phyloP scores from a whole-genome alignment of 2,888 invertebrate species.

The Psococerastis gibbosa region DNA sequence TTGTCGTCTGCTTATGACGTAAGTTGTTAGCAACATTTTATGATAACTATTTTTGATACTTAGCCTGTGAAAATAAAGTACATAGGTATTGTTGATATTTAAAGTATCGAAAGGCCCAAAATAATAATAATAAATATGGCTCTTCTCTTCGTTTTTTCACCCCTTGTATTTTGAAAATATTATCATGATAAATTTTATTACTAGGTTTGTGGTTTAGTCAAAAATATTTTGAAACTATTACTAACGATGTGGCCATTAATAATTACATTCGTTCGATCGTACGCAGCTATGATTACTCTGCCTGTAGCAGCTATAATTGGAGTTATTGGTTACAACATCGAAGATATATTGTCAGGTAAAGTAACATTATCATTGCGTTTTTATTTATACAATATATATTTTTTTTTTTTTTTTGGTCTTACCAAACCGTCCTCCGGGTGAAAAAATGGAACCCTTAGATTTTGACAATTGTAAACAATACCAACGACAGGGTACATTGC shows the following conservation, averaged over 20 bases:
- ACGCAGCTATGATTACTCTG: slow-evolving; percentile 60
- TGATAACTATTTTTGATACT: not conserved
- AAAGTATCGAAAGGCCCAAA: not conserved
- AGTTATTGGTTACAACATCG: slow-evolving; percentile 70
- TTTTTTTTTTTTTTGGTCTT: too few species aligned
- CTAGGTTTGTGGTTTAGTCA: not conserved
- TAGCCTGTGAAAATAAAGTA: not conserved
- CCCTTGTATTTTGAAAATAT: too few species aligned
- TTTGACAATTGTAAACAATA: too few species aligned
- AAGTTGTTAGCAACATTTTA: not conserved
- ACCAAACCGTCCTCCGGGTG: too few species aligned
- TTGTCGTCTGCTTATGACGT: slow-evolving; percentile 10
- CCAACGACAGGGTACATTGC: too few species aligned
- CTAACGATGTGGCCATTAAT: slow-evolving; percentile 57
- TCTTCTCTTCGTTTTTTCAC: too few species aligned
- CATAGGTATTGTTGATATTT: not conserved
- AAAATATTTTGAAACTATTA: not conserved
- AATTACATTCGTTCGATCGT: slow-evolving; percentile 41
- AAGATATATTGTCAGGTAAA: slow-evolving; percentile 47
- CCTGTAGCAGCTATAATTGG: slow-evolving; percentile 71
- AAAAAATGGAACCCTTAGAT: too few species aligned
- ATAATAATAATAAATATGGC: not conserved
- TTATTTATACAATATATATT: too few species aligned
- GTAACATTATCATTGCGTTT: too few species aligned
- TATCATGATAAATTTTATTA: too few species aligned